Conservation (phyloP, 2,113 vertebrate species). For the Mobula hypostoma region DNA sequence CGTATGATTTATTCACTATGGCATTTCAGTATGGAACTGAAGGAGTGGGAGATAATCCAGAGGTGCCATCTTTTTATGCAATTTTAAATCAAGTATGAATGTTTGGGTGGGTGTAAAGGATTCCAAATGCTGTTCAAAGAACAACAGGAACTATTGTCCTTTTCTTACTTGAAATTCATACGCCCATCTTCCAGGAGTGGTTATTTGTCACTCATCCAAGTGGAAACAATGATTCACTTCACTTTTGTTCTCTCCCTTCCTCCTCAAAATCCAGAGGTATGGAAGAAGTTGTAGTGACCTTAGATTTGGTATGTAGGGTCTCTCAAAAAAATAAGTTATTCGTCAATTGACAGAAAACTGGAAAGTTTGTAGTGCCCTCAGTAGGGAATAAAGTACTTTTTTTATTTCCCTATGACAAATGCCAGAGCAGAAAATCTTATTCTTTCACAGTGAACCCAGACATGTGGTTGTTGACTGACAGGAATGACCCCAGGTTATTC, state of each 20-base stretch:
- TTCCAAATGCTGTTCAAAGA: neutral
- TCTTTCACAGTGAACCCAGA: too few relatives aligned
- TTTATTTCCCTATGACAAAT: too few relatives aligned
- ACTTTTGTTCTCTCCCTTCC: neutral
- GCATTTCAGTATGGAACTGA: neutral
- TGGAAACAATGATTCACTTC: constrained; percentile 6
- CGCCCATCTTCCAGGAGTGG: neutral
- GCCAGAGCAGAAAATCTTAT: too few relatives aligned
- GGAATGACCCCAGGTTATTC: neutral
- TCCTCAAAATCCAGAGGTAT: neutral
- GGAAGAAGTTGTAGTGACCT: neutral
- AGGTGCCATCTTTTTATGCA: neutral
- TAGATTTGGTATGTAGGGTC: neutral
- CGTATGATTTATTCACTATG: neutral
- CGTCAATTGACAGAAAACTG: too few relatives aligned
- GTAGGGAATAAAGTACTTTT: too few relatives aligned
- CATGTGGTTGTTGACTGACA: neutral
- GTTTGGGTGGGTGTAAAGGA: neutral
- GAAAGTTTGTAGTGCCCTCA: too few relatives aligned
- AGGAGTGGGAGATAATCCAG: neutral
- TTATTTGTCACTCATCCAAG: neutral
- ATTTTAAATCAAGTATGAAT: neutral
- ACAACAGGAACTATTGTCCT: neutral
- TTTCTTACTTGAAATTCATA: neutral
- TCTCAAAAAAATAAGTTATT: too few relatives aligned